phyloP scores from a whole-genome alignment of 2,888 invertebrate species.

The Pseudococcus jackbeardsleyi region DNA sequence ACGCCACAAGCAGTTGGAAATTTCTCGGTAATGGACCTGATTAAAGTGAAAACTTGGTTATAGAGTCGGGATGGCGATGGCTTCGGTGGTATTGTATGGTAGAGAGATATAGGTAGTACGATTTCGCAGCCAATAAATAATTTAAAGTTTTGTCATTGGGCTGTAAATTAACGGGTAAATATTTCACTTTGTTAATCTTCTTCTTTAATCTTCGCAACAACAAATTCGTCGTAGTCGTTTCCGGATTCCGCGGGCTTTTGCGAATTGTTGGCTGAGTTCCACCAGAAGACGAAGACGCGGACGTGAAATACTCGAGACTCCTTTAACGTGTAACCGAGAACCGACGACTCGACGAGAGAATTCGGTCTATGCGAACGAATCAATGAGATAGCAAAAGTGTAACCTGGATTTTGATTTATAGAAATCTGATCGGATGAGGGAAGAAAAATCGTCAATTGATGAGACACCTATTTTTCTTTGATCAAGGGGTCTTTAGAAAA shows the following conservation, averaged over 20 bases:
- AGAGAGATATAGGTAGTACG: background rate
- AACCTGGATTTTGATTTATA: too few species aligned
- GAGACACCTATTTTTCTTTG: too few species aligned
- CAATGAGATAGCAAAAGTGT: too few species aligned
- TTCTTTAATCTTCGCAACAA: slow-evolving; percentile 34
- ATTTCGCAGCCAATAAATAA: slow-evolving; percentile 30
- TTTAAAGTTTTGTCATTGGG: slow-evolving; percentile 27
- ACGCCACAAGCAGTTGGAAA: slow-evolving; percentile 1
- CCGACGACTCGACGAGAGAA: too few species aligned
- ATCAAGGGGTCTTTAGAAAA: too few species aligned
- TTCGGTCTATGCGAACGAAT: too few species aligned
- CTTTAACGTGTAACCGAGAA: background rate
- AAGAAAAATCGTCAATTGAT: too few species aligned
- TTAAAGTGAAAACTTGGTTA: slow-evolving; percentile 9
- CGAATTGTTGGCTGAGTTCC: slow-evolving; percentile 10
- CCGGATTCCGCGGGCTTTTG: background rate
- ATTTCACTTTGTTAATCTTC: slow-evolving; percentile 39
- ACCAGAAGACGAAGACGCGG: background rate
- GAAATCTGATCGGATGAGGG: too few species aligned
- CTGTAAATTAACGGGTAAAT: slow-evolving; percentile 40
- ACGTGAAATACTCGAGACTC: background rate
- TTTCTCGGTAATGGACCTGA: background rate
- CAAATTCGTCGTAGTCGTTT: slow-evolving; percentile 18
- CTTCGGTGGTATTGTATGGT: too few species aligned
- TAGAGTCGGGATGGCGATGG: background rate